Evolutionary conservation across 2,113 vertebrate species (phyloP).

Genomic region (Xiphophorus hellerii): DNA sequence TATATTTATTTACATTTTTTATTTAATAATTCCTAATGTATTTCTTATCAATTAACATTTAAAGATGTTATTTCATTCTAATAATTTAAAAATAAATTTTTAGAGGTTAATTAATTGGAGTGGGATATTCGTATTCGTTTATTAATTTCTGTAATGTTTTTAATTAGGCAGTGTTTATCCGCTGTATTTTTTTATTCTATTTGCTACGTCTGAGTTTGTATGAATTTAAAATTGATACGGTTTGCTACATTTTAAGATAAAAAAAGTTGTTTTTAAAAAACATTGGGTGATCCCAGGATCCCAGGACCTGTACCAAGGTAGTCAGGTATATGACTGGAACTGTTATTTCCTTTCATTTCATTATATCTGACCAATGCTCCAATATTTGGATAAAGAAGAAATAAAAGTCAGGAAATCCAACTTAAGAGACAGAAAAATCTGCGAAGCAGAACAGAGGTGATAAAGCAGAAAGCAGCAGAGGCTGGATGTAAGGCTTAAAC

Average conservation of each 20-base stretch:
- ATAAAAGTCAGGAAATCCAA: slow-evolving; percentile 2
- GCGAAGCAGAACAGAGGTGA: slow-evolving; percentile 33
- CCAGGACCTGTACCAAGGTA: background rate
- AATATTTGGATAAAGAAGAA: background rate
- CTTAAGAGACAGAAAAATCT: slow-evolving; percentile 19
- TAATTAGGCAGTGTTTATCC: too few relatives aligned
- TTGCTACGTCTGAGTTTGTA: background rate
- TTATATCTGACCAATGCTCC: background rate
- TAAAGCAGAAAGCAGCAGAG: slow-evolving; percentile 38
- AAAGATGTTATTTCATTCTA: too few relatives aligned
- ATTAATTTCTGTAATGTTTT: too few relatives aligned
- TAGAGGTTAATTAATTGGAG: too few relatives aligned
- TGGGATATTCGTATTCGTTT: too few relatives aligned
- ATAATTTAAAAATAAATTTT: too few relatives aligned
- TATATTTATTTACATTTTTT: too few relatives aligned
- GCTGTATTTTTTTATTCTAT: background rate
- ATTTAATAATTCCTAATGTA: too few relatives aligned
- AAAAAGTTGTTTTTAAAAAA: background rate
- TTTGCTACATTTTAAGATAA: background rate
- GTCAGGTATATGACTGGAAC: background rate
- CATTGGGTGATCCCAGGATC: background rate
- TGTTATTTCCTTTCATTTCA: background rate
- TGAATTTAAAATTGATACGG: background rate
- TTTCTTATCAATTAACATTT: too few relatives aligned
- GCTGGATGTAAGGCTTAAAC: slow-evolving; percentile 62